A percentile compares a stretch with the other conserved stretches of the same genome.
Conservation (phyloP, 92 coral and sea anemone genomes). For the Heliopora coerulea region DNA sequence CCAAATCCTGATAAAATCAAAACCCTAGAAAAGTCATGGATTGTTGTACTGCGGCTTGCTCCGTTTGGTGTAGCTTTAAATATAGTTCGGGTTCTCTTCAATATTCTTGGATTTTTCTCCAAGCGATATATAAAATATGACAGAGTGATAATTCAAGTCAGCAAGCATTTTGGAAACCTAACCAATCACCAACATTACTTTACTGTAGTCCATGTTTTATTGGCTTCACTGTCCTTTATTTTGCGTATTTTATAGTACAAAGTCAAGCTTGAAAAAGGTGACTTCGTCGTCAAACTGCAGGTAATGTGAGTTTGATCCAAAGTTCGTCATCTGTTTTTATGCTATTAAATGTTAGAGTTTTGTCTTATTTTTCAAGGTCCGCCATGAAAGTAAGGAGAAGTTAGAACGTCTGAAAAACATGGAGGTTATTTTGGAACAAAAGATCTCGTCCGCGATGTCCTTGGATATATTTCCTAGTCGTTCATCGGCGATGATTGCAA, state of each 20-base stretch:
- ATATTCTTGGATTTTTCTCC: too few relatives aligned
- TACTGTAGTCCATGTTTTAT: too few relatives aligned
- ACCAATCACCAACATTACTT: too few relatives aligned
- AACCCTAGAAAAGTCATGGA: too few relatives aligned
- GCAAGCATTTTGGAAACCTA: too few relatives aligned
- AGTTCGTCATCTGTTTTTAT: background rate
- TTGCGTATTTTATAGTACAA: constrained; percentile 64
- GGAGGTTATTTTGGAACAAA: constrained; percentile 78
- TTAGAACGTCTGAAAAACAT: constrained; percentile 79
- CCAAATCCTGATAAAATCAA: too few relatives aligned
- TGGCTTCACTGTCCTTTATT: too few relatives aligned
- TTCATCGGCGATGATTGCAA: constrained; percentile 76
- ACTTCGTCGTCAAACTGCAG: constrained; percentile 77
- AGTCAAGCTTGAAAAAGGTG: constrained; percentile 88
- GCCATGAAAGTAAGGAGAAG: constrained; percentile 94
- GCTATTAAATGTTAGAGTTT: background rate
- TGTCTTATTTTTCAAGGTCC: constrained; percentile 56
- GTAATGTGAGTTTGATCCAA: constrained; percentile 36
- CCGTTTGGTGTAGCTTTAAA: too few relatives aligned
- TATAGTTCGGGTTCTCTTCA: too few relatives aligned
- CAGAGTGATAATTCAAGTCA: too few relatives aligned
- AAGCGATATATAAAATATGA: too few relatives aligned
- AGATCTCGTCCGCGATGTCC: constrained; percentile 69
- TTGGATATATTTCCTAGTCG: constrained; percentile 80
- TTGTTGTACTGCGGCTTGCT: too few relatives aligned